These are phyloP conservation scores for Mus minutoides DNA, from an alignment of 2,797 vertebrate genomes.

Conservation along the genomic window DNA sequence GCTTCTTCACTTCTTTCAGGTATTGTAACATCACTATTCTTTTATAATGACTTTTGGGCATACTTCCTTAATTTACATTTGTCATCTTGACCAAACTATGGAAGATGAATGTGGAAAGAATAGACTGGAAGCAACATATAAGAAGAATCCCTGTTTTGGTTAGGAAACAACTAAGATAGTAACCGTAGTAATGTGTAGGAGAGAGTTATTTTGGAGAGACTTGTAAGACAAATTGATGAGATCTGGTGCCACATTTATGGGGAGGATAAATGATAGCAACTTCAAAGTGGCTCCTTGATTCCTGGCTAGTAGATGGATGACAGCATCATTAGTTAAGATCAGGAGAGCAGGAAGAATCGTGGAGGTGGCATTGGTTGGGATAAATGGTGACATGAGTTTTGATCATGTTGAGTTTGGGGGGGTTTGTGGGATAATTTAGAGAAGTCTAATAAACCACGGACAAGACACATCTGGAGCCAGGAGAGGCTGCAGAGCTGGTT, in stretches of 20 bases:
- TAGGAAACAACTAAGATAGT: background rate
- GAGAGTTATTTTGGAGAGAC: background rate
- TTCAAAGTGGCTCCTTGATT: background rate
- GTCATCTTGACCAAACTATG: background rate
- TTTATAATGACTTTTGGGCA: background rate
- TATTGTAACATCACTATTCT: background rate
- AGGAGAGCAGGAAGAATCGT: background rate
- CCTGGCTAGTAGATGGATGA: constrained; percentile 12
- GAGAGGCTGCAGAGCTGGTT: background rate
- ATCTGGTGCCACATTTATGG: background rate
- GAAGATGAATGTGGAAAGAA: background rate
- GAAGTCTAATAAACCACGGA: background rate
- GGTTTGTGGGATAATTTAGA: constrained; percentile 20
- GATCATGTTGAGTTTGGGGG: background rate
- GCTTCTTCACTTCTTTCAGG: background rate
- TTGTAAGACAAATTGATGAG: constrained; percentile 24
- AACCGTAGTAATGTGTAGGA: background rate
- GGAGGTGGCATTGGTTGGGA: background rate
- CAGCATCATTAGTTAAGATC: background rate
- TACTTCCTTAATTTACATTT: background rate
- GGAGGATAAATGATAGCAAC: constrained; percentile 51
- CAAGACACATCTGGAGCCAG: constrained; percentile 10
- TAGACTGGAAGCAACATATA: background rate
- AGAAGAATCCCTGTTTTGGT: background rate
- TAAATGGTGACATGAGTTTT: constrained; percentile 9